Percentiles rank a stretch among this genome's conserved stretches.
Conservation (phyloP, 2,113 vertebrate species). For the Sapajus apella region DNA sequence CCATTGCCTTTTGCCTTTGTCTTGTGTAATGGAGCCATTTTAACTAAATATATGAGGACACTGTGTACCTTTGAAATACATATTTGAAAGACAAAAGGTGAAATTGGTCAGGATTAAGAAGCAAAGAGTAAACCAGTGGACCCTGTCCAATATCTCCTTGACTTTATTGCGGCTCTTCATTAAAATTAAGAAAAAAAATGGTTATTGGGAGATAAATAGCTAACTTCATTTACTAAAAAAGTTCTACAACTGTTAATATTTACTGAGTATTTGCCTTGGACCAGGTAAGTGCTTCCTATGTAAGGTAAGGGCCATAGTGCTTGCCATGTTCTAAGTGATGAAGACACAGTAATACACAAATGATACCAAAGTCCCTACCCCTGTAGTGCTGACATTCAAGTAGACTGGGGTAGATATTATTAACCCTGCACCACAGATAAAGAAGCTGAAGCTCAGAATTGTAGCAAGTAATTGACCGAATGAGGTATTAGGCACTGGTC, state of each 20-base stretch:
- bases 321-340: neutral
- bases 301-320: neutral
- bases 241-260: neutral
- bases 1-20: neutral
- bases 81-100: neutral
- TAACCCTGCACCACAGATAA: neutral
- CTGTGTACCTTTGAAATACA: neutral
- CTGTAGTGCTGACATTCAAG: neutral
- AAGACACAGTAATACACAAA: neutral
- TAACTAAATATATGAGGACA: neutral
- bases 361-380: neutral
- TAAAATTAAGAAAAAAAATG: neutral
- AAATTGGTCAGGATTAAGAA: neutral
- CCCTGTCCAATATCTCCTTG: neutral
- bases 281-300: neutral
- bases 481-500: neutral
- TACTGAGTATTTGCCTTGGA: neutral
- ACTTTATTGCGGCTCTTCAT: neutral
- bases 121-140: neutral
- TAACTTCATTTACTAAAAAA: neutral
- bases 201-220: neutral
- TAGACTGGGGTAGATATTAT: neutral
- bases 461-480: neutral
- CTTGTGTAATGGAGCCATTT: neutral
- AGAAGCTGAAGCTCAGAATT: neutral